A percentile compares a stretch with the other conserved stretches of the same genome.
phyloP scores from a whole-genome alignment of 1,140 invertebrate genomes.

The Alviniconcha marisindica region DNA sequence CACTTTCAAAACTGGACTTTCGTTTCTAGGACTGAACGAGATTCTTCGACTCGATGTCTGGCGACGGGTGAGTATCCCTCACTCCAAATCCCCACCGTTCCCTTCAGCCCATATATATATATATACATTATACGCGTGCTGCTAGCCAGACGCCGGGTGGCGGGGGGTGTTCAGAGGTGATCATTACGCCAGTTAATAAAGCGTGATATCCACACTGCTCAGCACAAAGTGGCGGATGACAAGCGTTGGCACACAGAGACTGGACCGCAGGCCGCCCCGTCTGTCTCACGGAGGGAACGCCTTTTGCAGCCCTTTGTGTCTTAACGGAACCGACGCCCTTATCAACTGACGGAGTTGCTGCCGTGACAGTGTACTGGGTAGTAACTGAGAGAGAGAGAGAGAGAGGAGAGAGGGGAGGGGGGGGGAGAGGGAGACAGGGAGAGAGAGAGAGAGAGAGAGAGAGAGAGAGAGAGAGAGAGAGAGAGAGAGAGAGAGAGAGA shows the following conservation, averaged over 20 bases:
- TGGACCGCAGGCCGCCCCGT: too few relatives aligned
- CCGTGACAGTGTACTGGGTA: background rate
- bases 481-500: background rate
- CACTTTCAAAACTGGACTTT: too few relatives aligned
- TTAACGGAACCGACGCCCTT: background rate
- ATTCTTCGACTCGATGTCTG: too few relatives aligned
- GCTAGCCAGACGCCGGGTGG: too few relatives aligned
- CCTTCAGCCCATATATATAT: too few relatives aligned
- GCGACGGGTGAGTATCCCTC: too few relatives aligned
- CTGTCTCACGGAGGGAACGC: background rate
- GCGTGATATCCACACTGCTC: too few relatives aligned
- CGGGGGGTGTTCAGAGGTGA: too few relatives aligned
- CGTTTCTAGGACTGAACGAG: too few relatives aligned
- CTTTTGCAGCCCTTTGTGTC: background rate
- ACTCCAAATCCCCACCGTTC: too few relatives aligned
- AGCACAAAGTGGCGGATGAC: background rate
- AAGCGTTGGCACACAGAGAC: background rate
- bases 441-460: background rate
- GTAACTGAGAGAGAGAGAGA: background rate
- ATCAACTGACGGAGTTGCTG: background rate
- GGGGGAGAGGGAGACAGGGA: background rate
- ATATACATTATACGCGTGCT: too few relatives aligned
- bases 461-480: background rate
- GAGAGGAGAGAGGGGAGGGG: background rate
- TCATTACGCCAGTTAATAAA: too few relatives aligned